Evolutionary conservation across 1,140 invertebrate genomes (phyloP).

Genomic region (Sogatella furcifera): DNA sequence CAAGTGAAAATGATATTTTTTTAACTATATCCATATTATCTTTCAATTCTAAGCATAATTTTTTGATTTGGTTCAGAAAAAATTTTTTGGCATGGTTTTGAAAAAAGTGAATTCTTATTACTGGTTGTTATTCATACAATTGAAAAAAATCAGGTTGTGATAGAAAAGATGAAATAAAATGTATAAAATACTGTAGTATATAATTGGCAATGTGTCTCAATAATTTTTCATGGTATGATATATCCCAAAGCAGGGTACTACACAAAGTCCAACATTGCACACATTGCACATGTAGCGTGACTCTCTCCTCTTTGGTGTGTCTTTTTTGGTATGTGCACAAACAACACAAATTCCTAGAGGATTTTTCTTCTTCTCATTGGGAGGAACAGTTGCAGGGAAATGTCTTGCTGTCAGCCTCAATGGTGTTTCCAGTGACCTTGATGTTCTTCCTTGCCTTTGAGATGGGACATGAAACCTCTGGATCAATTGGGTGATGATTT

Average conservation of each 20-base stretch:
- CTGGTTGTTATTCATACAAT: no score
- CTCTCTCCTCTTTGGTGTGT: slow-evolving; percentile 6
- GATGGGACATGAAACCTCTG: not conserved
- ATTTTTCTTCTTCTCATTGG: slow-evolving; percentile 14
- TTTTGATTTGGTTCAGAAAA: no score
- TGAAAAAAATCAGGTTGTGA: no score
- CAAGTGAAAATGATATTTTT: no score
- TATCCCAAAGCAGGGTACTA: slow-evolving; percentile 10
- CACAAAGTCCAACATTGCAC: slow-evolving; percentile 12
- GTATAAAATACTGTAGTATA: no score
- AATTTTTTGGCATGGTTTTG: no score
- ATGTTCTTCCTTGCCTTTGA: not conserved
- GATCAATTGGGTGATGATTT: not conserved
- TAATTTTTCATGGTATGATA: slow-evolving; percentile 8
- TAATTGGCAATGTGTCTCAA: not conserved
- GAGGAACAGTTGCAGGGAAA: slow-evolving; percentile 6
- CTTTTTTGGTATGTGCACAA: slow-evolving; percentile 4
- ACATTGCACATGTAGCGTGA: slow-evolving; percentile 11
- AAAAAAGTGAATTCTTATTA: no score
- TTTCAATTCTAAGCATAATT: no score
- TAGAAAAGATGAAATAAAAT: no score
- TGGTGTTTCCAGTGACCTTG: not conserved
- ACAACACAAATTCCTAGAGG: slow-evolving; percentile 8
- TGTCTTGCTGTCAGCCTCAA: slow-evolving; percentile 10
- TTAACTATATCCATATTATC: no score